These are phyloP conservation scores for Anas bahamensis DNA, from an alignment of 2,797 vertebrate genomes.

Conservation along the genomic window DNA sequence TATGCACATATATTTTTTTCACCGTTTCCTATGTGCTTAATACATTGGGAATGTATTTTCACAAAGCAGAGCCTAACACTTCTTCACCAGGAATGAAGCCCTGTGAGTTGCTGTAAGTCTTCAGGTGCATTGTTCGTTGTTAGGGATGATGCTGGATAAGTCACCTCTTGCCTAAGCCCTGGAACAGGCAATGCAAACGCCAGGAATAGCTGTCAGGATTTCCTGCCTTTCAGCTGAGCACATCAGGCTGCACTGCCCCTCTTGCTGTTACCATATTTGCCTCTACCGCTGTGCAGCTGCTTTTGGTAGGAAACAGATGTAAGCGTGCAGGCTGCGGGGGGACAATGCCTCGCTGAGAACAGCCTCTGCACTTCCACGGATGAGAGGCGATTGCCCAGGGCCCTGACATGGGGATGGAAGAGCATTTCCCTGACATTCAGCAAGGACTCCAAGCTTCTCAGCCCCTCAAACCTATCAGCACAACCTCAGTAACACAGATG, in stretches of 20 bases:
- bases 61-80: neutral
- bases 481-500: neutral
- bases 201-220: conserved; percentile 55
- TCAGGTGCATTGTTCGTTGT: neutral
- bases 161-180: neutral
- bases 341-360: neutral
- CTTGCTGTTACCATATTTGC: neutral
- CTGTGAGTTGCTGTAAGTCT: neutral
- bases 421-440: neutral
- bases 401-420: neutral
- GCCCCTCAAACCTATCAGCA: neutral
- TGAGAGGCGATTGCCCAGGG: neutral
- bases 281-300: neutral
- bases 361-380: neutral
- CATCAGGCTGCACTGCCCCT: neutral
- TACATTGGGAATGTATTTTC: neutral
- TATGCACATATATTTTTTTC: too few species aligned
- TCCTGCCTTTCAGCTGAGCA: conserved; percentile 39
- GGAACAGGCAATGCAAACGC: neutral
- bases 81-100: neutral
- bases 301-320: neutral
- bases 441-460: neutral
- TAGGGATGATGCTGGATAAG: neutral
- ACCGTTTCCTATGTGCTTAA: neutral
- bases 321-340: neutral